phyloP scores from a whole-genome alignment of 2,797 vertebrate species.

The Gymnothorax javanicus region DNA sequence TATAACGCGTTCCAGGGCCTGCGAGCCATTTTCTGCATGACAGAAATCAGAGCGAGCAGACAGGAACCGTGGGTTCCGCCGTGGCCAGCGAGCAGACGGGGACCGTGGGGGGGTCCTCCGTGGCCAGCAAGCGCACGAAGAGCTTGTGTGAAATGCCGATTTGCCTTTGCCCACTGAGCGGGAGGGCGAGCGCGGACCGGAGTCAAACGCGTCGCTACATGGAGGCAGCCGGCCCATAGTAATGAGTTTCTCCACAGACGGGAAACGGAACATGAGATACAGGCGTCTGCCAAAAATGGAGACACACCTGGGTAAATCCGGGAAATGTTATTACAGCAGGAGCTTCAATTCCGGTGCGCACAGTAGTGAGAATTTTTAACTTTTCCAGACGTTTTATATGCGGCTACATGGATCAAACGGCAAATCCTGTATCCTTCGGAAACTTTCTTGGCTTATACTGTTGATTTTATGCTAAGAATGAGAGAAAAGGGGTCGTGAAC shows the following conservation, averaged over 20 bases:
- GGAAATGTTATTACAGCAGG: neutral
- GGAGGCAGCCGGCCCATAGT: conserved; percentile 23
- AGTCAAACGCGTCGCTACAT: conserved; percentile 23
- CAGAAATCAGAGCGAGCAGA: conserved; percentile 16
- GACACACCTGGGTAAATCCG: neutral
- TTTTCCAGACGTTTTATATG: neutral
- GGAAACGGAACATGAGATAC: conserved; percentile 1
- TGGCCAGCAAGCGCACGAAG: conserved; percentile 25
- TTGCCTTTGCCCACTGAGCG: conserved; percentile 38
- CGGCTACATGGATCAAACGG: neutral
- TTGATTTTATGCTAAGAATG: conserved; percentile 18
- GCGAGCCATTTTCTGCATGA: conserved; percentile 43
- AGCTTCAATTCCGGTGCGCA: neutral
- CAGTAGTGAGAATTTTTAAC: neutral
- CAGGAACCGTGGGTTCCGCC: neutral
- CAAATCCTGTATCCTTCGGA: neutral
- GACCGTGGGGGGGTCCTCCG: neutral
- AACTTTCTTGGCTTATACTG: conserved; percentile 18
- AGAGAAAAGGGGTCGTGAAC: conserved; percentile 17
- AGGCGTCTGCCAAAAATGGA: neutral
- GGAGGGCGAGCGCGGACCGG: neutral
- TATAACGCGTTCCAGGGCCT: conserved; percentile 46
- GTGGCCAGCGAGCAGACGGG: neutral
- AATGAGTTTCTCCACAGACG: conserved; percentile 9
- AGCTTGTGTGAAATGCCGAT: conserved; percentile 32